phyloP scores from a whole-genome alignment of 2,113 vertebrate genomes.

The Psilopogon haemacephalus region DNA sequence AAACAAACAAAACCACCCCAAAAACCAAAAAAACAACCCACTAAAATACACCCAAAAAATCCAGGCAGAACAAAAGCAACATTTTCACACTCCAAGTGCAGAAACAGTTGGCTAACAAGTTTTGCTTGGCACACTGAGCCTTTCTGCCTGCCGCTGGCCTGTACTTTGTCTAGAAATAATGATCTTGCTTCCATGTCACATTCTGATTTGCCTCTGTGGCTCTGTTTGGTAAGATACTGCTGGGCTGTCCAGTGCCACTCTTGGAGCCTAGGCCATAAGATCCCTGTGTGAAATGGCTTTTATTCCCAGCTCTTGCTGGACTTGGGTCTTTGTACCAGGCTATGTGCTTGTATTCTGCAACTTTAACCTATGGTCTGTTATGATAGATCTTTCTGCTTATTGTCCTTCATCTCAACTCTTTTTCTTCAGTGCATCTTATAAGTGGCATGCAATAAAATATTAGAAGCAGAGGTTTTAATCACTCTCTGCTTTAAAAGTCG shows the following conservation, averaged over 20 bases:
- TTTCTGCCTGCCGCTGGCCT: background rate
- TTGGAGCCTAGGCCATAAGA: background rate
- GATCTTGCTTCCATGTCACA: background rate
- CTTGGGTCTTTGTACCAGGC: background rate
- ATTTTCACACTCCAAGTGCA: background rate
- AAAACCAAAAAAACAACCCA: background rate
- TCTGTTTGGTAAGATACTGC: background rate
- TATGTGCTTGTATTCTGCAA: background rate
- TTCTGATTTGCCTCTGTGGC: background rate
- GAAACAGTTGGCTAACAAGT: conserved; percentile 16
- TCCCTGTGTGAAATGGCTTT: background rate
- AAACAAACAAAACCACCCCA: background rate
- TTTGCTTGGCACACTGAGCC: conserved; percentile 12
- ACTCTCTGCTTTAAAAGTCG: background rate
- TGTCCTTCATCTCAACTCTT: background rate
- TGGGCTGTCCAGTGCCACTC: background rate
- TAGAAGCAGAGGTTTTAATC: background rate
- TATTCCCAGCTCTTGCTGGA: background rate
- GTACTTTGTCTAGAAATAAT: conserved; percentile 33
- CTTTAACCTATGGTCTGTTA: background rate
- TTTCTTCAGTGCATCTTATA: background rate
- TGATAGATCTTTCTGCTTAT: background rate
- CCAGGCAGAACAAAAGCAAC: background rate
- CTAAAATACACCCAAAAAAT: background rate
- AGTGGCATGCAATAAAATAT: background rate